Evolutionary conservation across 2,113 vertebrate genomes (phyloP), one percentile per base, ranked within the genome.

Genomic region (Ctenodactylus gundi): DNA sequence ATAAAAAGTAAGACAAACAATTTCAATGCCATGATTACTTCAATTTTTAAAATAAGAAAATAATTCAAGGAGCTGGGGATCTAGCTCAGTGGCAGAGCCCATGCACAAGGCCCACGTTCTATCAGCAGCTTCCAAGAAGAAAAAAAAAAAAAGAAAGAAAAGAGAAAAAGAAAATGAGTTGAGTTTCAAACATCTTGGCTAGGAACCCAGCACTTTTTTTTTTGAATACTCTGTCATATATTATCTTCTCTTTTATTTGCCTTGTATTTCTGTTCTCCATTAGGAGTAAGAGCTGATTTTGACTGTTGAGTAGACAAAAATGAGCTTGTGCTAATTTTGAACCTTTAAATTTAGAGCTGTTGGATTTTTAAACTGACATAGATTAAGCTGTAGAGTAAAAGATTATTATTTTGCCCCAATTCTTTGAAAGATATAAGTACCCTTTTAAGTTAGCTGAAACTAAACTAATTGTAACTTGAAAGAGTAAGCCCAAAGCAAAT

Each of bases 191-290:
- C n/a, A n/a, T n/a, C n/a, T n/a, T n/a, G n/a, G n/a, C n/a, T n/a
- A n/a, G 23, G 2, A 77, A 76, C 85, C 23, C 58, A 91, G 29
- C 80, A 21, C 25, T 77, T 94, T 89, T 80, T n/a, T n/a, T n/a
- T n/a, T 60, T 60, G 49, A n/a, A n/a, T 46, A 65, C 41, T 83
- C 95, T 57, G 60, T 67, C 89, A 95, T 67, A 90, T 90, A 67
- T 46, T 64, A 53, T 95, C 68, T 64, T 95, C 49, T 95, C 49
- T 91, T 95, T 60, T 92, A 34, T 92, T 97, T 97, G 84, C 83
- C 49, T 96, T 76, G 49, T 89, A 25, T 94, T 90, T 95, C 82
- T 90, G 44, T 89, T 92, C 58, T 53, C 85, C 46, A n/a, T 67
- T 96, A 68, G 51, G 46, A 64, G 6, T 55, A 82, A 92, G 77